Percentiles rank a stretch among this genome's conserved stretches.
These are phyloP conservation scores for Oreochromis aureus DNA, from an alignment of 2,113 vertebrate genomes.

Conservation along the genomic window DNA sequence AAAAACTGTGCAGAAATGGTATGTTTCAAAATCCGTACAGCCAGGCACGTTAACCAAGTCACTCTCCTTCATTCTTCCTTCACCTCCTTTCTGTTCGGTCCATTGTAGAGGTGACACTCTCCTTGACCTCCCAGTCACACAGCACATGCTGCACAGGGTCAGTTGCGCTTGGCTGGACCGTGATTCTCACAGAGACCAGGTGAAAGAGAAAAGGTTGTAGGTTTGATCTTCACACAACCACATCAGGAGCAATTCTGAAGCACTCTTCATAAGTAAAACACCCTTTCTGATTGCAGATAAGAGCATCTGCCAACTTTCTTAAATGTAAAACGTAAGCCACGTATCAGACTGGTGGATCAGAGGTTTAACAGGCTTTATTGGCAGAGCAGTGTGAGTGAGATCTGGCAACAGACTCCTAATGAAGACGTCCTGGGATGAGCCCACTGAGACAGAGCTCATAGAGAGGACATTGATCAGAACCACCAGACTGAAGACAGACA, in stretches of 20 bases:
- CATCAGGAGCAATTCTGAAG: neutral
- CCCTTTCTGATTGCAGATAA: neutral
- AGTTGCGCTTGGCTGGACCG: neutral
- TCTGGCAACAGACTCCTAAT: constrained; percentile 11
- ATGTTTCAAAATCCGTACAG: neutral
- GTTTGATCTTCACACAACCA: neutral
- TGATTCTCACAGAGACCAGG: neutral
- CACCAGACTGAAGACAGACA: constrained; percentile 22
- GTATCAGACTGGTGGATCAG: constrained; percentile 14
- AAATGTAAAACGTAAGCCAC: neutral
- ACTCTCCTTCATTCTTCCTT: constrained; percentile 10
- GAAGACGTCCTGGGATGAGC: constrained; percentile 25
- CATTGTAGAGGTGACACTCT: neutral
- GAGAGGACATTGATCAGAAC: constrained; percentile 43
- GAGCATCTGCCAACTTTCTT: neutral
- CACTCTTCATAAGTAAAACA: neutral
- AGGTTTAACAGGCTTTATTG: constrained; percentile 25
- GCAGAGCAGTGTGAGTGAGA: neutral
- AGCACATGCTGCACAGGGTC: neutral
- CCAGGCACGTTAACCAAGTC: neutral
- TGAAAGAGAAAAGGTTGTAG: neutral
- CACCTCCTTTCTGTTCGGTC: neutral
- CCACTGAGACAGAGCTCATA: constrained; percentile 1
- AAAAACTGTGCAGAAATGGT: neutral
- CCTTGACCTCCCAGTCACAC: neutral